Conservation (phyloP, 2,113 vertebrate genomes). For the Bombycilla garrulus region DNA sequence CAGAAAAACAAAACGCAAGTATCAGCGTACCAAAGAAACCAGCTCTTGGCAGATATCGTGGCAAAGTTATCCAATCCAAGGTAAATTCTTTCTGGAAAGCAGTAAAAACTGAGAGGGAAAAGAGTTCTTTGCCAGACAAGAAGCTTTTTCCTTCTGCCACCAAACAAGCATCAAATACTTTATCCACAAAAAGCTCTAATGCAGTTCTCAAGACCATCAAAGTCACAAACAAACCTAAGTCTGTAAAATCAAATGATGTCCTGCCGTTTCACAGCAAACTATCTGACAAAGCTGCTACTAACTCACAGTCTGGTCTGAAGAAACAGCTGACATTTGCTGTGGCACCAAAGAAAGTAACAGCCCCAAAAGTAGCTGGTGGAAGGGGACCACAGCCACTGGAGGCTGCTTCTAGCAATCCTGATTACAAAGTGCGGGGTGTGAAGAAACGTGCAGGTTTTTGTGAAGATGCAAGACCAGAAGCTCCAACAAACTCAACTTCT, state of each 20-base stretch:
- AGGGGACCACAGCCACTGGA: background rate
- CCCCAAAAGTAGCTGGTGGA: background rate
- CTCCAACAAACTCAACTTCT: background rate
- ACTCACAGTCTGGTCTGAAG: background rate
- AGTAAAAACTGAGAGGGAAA: background rate
- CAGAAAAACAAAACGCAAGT: conserved; percentile 62
- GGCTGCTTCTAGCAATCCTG: background rate
- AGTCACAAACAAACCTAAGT: background rate
- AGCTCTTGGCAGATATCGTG: conserved; percentile 84
- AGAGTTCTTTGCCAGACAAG: conserved; percentile 16
- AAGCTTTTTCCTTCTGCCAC: background rate
- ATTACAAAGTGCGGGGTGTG: background rate
- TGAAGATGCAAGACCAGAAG: background rate
- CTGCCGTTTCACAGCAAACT: conserved; percentile 50
- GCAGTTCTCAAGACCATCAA: background rate
- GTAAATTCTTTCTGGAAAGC: conserved; percentile 87
- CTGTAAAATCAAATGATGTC: conserved; percentile 10
- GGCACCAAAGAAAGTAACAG: background rate
- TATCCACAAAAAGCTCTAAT: background rate
- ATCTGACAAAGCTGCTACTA: conserved; percentile 39
- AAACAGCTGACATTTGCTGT: background rate
- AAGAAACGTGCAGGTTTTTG: background rate
- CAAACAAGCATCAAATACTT: conserved; percentile 23
- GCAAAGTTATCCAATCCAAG: conserved; percentile 87
- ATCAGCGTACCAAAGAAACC: conserved; percentile 66